Percentiles rank a stretch among this genome's conserved stretches.
Conservation (phyloP, 2,797 vertebrate genomes). For the Oreonectes daqikongensis region DNA sequence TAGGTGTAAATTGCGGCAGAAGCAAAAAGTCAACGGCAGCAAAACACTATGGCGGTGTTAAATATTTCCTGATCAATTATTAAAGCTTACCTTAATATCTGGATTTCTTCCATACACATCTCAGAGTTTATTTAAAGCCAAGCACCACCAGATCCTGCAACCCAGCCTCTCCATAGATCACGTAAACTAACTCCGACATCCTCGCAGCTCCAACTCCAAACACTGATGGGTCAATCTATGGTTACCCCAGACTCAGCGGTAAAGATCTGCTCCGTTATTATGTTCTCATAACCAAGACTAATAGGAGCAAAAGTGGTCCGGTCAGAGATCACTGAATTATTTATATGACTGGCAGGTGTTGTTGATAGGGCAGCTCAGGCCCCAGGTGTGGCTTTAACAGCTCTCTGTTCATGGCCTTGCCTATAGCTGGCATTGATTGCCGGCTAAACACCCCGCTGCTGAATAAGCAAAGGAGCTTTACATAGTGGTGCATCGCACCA, state of each 20-base stretch:
- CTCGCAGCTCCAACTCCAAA: slow-evolving; percentile 4
- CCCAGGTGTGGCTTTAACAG: slow-evolving; percentile 79
- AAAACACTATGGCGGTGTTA: slow-evolving; percentile 23
- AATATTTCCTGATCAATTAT: slow-evolving; percentile 47
- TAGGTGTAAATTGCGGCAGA: slow-evolving; percentile 20
- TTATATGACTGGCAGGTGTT: slow-evolving; percentile 65
- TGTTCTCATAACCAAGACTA: slow-evolving; percentile 59
- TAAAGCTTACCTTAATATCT: slow-evolving; percentile 37
- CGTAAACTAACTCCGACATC: slow-evolving; percentile 2
- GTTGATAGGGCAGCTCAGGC: slow-evolving; percentile 74
- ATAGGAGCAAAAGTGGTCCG: slow-evolving; percentile 58
- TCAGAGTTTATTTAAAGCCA: neutral
- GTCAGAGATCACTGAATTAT: slow-evolving; percentile 67
- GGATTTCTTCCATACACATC: neutral
- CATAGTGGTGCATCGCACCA: slow-evolving; percentile 70
- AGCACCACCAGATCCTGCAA: neutral
- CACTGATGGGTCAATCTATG: neutral
- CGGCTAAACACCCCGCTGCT: slow-evolving; percentile 74
- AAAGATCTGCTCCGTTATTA: slow-evolving; percentile 58
- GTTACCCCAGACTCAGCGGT: slow-evolving; percentile 58
- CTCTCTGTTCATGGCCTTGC: slow-evolving; percentile 74
- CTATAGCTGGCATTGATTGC: slow-evolving; percentile 81
- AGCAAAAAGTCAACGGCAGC: slow-evolving; percentile 35
- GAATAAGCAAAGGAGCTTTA: slow-evolving; percentile 79
- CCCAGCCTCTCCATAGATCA: neutral